Base-by-base conservation (phyloP, 2,113 vertebrate species). In the Podiceps cristatus region DNA sequence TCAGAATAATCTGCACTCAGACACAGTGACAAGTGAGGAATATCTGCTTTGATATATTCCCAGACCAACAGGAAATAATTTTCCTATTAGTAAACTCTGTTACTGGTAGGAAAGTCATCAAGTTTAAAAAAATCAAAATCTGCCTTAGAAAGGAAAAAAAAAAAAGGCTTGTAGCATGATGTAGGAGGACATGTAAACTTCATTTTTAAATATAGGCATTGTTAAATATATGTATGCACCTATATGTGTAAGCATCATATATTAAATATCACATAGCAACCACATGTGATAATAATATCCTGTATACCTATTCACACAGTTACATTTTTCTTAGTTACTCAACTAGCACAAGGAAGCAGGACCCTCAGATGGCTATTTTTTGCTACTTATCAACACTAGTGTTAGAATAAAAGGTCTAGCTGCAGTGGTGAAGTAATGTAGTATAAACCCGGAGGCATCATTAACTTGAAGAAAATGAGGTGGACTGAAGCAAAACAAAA, bases 391-490 rank as follows among this genome's bases (percentile, higher is more conserved):
- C 50, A 71, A 40, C 88, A 71, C 9, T 4, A 40, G 7, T 7
- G 9, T 66, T 62, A 74, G 23, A 53, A 8, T 72, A 45, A 35
- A 69, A 69, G 13, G 24, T 63, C 28, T 28, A 31, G 13, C 14
- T 53, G 13, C 25, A 62, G 4, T 44, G 20, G 15, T 82, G 60
- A 62, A 29, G n/a, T 18, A 78, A 85, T 47, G 12, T 31, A 47
- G 22, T 10, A 40, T 42, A 76, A 81, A 68, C 9, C 16, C 7
- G 9, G 2, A 77, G 44, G 37, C 24, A 27, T 0, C 1, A 1
- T 18, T 75, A 62, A 71, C 31, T 28, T 44, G 23, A 27, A 71
- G 25, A 82, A 59, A 86, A 18, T 9, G 33, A 44, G 11, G 8
- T 33, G 27, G n/a, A 58, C 35, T 29, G 71, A 35, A 85, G 28